Conservation (phyloP, 2,888 invertebrate genomes). For the Drosophila testacea region DNA sequence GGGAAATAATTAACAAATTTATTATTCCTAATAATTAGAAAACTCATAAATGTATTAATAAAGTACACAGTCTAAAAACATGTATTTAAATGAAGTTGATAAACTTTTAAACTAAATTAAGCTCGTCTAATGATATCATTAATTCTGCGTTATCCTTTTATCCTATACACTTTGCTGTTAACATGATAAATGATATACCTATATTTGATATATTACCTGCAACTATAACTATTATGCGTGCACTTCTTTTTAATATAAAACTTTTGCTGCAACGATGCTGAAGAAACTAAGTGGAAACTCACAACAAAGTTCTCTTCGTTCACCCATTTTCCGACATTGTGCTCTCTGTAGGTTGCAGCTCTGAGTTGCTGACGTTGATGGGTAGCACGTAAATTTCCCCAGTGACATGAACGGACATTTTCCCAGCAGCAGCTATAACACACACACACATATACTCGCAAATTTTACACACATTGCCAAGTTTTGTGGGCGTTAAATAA, state of each 20-base stretch:
- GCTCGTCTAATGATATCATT: too few relatives aligned
- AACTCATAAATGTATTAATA: not conserved
- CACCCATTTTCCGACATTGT: conserved; percentile 6
- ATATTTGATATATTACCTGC: not conserved
- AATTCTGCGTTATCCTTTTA: not conserved
- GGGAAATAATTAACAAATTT: not conserved
- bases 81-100: not conserved
- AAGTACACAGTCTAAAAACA: not conserved
- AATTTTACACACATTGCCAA: conserved; percentile 20
- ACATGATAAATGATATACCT: not conserved
- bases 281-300: conserved; percentile 20
- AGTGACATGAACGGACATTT: conserved; percentile 68
- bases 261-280: conserved; percentile 23
- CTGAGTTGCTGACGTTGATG: conserved; percentile 62
- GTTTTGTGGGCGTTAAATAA: conserved; percentile 51
- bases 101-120: not conserved
- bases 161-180: not conserved
- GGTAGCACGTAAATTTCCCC: conserved; percentile 68
- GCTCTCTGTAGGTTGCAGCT: conserved; percentile 28
- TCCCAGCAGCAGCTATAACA: conserved; percentile 22
- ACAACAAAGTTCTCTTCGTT: conserved; percentile 24
- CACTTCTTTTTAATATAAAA: conserved; percentile 41
- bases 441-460: conserved; percentile 4
- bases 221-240: conserved; percentile 10
- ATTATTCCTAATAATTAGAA: not conserved